Percentiles rank a stretch among this genome's conserved stretches.
These are phyloP conservation scores for Chrysomela aeneicollis DNA, from an alignment of 2,888 invertebrate genomes.

Conservation along the genomic window DNA sequence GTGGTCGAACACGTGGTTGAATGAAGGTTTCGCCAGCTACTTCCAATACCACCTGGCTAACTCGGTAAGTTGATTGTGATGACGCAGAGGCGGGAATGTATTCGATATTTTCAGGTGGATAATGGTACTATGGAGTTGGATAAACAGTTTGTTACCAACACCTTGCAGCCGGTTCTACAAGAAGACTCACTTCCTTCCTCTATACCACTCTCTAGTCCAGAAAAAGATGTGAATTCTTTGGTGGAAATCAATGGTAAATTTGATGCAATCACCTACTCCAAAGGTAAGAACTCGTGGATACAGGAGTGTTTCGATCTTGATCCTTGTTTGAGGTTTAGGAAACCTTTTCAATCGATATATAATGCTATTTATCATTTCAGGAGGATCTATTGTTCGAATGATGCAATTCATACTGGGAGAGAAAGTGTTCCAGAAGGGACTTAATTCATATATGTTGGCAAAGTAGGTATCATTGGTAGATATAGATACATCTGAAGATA, in stretches of 20 bases:
- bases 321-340: too few species aligned
- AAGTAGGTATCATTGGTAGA: conserved; percentile 62
- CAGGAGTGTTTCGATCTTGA: too few species aligned
- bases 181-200: conserved; percentile 47
- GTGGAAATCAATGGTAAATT: conserved; percentile 65
- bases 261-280: conserved; percentile 70
- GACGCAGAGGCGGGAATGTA: too few species aligned
- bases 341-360: too few species aligned
- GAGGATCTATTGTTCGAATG: conserved; percentile 66
- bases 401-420: conserved; percentile 68
- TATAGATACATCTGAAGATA: too few species aligned
- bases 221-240: conserved; percentile 61
- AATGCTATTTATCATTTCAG: too few species aligned
- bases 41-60: conserved; percentile 75
- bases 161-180: conserved; percentile 65
- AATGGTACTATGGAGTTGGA: conserved; percentile 63
- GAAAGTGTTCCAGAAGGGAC: conserved; percentile 63
- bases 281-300: too few species aligned
- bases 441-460: conserved; percentile 65
- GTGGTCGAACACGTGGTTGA: conserved; percentile 80
- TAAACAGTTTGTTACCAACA: conserved; percentile 72
- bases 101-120: conserved; percentile 22
- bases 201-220: conserved; percentile 65
- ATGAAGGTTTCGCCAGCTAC: conserved; percentile 77
- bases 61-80: conserved; percentile 58